Base-by-base conservation (phyloP, 2,113 vertebrate genomes). In the Callipepla squamata region DNA sequence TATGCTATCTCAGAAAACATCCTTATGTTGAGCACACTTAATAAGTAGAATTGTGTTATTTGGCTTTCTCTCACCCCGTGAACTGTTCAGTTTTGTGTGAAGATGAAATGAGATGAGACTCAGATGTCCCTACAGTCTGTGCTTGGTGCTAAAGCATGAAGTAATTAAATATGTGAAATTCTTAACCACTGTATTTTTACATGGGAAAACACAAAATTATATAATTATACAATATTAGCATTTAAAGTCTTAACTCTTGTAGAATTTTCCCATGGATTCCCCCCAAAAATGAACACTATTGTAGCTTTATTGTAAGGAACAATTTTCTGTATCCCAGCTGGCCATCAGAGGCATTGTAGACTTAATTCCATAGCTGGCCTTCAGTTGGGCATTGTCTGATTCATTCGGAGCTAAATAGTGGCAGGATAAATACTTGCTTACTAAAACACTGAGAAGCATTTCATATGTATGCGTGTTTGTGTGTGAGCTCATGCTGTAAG, bases 241-340 rank as follows among this genome's bases (percentile, higher is more conserved):
- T 94, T 95, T 89, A 82, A 73, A 95, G 87, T 80, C 85, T 87
- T 90, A 77, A 38, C 59, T 68, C 75, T 77, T 87, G 34, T 70
- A 93, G 79, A 62, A 63, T 74, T 32, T 58, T 63, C 50, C 47
- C 1, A 1, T 83, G 55, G 36, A 3, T 59, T 34, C 36, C 22
- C 19, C 44, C 68, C 19, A 70, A 7, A 67, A 7, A 40, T 6
- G 12, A 69, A 51, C 30, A 26, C 80, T 67, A 82, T 36, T 78
- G 93, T 67, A 59, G 84, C 70, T 97, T 97, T 91, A 85, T 94
- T 97, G 44, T 96, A 90, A 91, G 89, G 91, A 97, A 93, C 94
- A 97, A 96, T 97, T 97, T 95, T 87, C 92, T 90, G 59, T 86
- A 67, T 96, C 87, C 85, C 96, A 97, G 97, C 97, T 97, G 97